Percentiles rank a stretch among this genome's conserved stretches.
Evolutionary conservation across 2,888 invertebrate species (phyloP).

Genomic region (Hemicrepidius hirtus): DNA sequence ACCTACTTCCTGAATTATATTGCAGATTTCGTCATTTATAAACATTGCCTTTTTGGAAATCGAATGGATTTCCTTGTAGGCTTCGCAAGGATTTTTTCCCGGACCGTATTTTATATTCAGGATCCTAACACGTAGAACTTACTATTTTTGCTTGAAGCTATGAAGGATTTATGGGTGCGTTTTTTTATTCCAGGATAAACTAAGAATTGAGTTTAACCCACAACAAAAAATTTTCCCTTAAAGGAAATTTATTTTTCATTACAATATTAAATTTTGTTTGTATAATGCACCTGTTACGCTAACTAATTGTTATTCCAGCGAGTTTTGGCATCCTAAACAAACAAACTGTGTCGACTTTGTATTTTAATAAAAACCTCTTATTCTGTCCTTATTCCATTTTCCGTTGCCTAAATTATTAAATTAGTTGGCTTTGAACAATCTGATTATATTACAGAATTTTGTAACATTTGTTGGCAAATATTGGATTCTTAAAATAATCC

Average conservation of each 20-base stretch:
- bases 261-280: too few species aligned
- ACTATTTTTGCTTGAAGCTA: slow-evolving; percentile 1
- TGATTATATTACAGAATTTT: too few species aligned
- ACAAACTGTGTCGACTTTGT: background rate
- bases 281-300: background rate
- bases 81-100: slow-evolving; percentile 9
- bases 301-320: background rate
- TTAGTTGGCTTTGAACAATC: background rate
- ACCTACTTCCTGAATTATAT: slow-evolving; percentile 1
- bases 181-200: too few species aligned
- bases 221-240: too few species aligned
- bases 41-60: slow-evolving; percentile 1
- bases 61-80: background rate
- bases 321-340: background rate
- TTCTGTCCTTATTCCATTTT: background rate
- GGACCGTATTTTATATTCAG: background rate
- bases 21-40: slow-evolving; percentile 21
- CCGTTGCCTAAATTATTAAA: background rate
- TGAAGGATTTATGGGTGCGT: too few species aligned
- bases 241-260: too few species aligned
- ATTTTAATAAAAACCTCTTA: background rate
- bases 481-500: background rate
- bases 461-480: background rate
- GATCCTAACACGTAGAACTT: background rate
- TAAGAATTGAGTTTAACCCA: too few species aligned